phyloP scores from a whole-genome alignment of 2,797 vertebrate genomes.

The Odontamblyopus lacepedii region DNA sequence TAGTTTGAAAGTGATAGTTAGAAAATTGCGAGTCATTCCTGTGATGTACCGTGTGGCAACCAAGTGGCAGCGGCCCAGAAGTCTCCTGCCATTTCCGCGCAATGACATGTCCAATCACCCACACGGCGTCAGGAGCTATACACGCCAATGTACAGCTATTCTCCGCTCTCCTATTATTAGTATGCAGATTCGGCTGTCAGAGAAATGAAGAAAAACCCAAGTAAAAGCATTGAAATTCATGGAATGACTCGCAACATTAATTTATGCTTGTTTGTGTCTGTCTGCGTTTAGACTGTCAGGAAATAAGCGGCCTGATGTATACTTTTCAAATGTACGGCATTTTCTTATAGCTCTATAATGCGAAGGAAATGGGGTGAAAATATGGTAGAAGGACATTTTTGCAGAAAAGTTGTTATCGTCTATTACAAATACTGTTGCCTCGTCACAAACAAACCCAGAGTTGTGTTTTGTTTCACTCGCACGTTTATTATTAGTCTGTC shows the following conservation, averaged over 20 bases:
- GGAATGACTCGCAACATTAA: constrained; percentile 61
- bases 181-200: constrained; percentile 67
- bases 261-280: constrained; percentile 54
- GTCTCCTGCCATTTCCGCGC: constrained; percentile 71
- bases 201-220: constrained; percentile 33
- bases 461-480: no score
- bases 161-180: constrained; percentile 56
- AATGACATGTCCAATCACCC: constrained; percentile 73
- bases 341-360: background rate
- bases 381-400: background rate
- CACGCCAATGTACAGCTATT: constrained; percentile 21
- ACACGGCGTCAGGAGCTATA: constrained; percentile 39
- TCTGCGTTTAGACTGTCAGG: constrained; percentile 25
- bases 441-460: no score
- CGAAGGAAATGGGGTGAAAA: background rate
- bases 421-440: no score
- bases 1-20: constrained; percentile 78
- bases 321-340: background rate
- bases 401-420: no score
- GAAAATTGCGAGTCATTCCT: constrained; percentile 80
- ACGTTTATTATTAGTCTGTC: no score
- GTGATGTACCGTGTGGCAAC: constrained; percentile 67
- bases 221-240: constrained; percentile 68
- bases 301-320: background rate
- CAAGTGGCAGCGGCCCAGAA: constrained; percentile 72